Evolutionary conservation across 2,888 invertebrate species (phyloP).

Genomic region (Parasteatoda lunata): DNA sequence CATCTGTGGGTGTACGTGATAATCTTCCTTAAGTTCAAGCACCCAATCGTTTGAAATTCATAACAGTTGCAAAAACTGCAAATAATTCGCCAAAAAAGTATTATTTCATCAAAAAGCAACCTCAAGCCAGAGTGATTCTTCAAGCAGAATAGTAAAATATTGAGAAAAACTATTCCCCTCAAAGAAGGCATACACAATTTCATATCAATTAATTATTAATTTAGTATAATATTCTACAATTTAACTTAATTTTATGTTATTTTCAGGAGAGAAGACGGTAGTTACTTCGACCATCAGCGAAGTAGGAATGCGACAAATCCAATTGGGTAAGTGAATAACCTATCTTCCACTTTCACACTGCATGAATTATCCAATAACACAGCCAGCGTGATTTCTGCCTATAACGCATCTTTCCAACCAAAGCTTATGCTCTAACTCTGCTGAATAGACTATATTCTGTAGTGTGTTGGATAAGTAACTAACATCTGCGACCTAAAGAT

Average conservation of each 20-base stretch:
- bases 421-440: constrained; percentile 10
- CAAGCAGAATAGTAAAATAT: too few species aligned
- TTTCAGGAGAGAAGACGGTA: constrained; percentile 39
- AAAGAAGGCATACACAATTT: too few species aligned
- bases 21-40: too few species aligned
- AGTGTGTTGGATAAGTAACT: constrained; percentile 28
- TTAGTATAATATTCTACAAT: too few species aligned
- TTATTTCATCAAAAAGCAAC: too few species aligned
- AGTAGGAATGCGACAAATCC: constrained; percentile 53
- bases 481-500: constrained; percentile 28
- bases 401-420: constrained; percentile 20
- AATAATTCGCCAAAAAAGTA: too few species aligned
- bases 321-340: constrained; percentile 52
- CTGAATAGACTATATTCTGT: constrained; percentile 24
- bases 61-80: too few species aligned
- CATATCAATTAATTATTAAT: too few species aligned
- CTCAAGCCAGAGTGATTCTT: too few species aligned
- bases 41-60: too few species aligned
- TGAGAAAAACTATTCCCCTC: too few species aligned
- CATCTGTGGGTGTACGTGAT: too few species aligned
- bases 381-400: constrained; percentile 24
- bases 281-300: constrained; percentile 56
- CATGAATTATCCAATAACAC: background rate
- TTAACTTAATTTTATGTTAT: background rate
- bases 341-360: constrained; percentile 9